Conservation (phyloP, 2,797 vertebrate genomes). For the Malurus splendens region DNA sequence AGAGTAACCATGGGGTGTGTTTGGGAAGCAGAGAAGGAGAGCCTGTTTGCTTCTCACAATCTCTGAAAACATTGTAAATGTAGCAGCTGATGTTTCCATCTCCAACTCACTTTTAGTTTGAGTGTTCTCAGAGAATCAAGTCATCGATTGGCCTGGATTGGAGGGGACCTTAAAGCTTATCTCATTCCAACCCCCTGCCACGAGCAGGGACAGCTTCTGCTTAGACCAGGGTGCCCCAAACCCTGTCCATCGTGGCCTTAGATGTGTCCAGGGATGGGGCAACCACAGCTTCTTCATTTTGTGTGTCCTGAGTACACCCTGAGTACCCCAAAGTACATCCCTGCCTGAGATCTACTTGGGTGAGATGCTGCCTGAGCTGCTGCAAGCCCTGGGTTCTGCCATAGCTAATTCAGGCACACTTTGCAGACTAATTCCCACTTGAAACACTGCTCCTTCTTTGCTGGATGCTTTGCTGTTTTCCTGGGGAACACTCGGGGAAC, state of each 20-base stretch:
- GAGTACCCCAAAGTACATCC: too few species aligned
- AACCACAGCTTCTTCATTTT: not conserved
- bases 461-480: not conserved
- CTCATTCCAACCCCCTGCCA: fast-evolving
- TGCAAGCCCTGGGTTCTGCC: not conserved
- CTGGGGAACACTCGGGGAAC: not conserved
- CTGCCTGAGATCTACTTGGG: not conserved
- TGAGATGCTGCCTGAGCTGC: not conserved
- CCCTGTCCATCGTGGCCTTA: not conserved
- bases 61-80: not conserved
- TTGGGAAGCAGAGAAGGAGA: not conserved
- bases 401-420: fast-evolving
- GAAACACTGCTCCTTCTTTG: not conserved
- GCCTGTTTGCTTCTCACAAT: not conserved
- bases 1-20: not conserved
- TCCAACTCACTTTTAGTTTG: not conserved
- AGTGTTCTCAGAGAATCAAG: not conserved
- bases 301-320: not conserved
- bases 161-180: not conserved
- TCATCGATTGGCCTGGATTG: not conserved
- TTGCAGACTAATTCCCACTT: fast-evolving
- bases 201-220: not conserved
- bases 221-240: not conserved
- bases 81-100: not conserved
- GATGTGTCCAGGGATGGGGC: not conserved